Evolutionary conservation across 2,888 invertebrate genomes (phyloP), one percentile per base, ranked within the genome.

Genomic region (Ectemnius lituratus): DNA sequence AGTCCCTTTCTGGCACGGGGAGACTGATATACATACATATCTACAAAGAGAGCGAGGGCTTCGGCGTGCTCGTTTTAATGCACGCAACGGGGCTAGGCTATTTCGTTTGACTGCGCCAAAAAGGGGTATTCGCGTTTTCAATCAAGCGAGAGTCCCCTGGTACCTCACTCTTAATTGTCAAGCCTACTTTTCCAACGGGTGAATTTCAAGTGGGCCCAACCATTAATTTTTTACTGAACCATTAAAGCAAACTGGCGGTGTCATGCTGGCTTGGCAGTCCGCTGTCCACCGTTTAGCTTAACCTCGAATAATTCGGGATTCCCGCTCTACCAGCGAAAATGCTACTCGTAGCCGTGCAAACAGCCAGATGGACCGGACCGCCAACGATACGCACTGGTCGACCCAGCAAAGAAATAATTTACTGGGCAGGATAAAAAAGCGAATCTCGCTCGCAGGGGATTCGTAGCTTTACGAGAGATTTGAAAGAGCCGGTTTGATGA

Each of bases 211-310:
- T 63, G 49, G 23, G 57, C n/a, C 45, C 16, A 18, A 5, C 57
- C 28, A 52, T 64, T 64, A 70, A 73, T 64, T 77, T 76, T 79
- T 78, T n/a, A 75, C 70, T 46, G 20, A 27, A 56, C 47, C 13
- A 28, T 67, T 56, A 47, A 8, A 27, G 52, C 8, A n/a, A 5
- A 27, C 13, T 23, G 8, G 16, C 13, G 52, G 20, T 49, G 28
- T 28, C 18, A 8, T 68, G 58, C 64, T 67, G 63, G 37, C 58
- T 11, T n/a, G 47, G 47, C n/a, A 47, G 47, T 47, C 47, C 23
- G 23, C 23, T 23, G 23, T 6, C 37, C 37, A 37, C 8, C 11
- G 37, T 37, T 37, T 37, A 37, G 37, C 37, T 37, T 11, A 37
- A 11, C 37, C 11, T 11, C 1, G 37, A 37, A 37, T 37, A 37